Evolutionary conservation across 2,888 invertebrate genomes (phyloP).

Genomic region (Frankliniella fusca): DNA sequence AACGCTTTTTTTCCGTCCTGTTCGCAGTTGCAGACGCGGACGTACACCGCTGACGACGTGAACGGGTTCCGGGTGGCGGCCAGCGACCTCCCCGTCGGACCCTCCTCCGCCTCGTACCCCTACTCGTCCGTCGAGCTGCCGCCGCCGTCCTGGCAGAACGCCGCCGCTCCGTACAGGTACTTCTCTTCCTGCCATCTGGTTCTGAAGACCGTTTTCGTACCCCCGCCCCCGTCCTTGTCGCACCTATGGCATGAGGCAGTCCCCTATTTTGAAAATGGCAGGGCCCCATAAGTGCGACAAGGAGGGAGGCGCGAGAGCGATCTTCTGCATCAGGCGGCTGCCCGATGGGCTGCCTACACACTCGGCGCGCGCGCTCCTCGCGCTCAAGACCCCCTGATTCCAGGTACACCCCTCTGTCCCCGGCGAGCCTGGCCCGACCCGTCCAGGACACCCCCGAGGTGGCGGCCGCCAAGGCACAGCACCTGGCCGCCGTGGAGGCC

Average conservation of each 20-base stretch:
- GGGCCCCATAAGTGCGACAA: too few relatives aligned
- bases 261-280: too few relatives aligned
- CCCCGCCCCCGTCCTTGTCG: too few relatives aligned
- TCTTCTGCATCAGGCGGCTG: constrained; percentile 49
- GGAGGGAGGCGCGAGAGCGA: too few relatives aligned
- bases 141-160: neutral
- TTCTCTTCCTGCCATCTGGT: too few relatives aligned
- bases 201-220: too few relatives aligned
- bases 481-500: constrained; percentile 46
- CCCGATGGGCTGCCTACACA: constrained; percentile 44
- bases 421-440: constrained; percentile 40
- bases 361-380: neutral
- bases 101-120: constrained; percentile 35
- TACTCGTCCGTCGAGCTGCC: neutral
- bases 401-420: neutral
- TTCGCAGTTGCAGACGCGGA: constrained; percentile 44
- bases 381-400: neutral
- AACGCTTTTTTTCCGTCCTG: too few relatives aligned
- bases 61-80: constrained; percentile 51
- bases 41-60: constrained; percentile 48
- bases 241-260: too few relatives aligned
- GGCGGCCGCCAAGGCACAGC: constrained; percentile 47
- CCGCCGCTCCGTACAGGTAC: neutral
- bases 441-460: constrained; percentile 52
- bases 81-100: constrained; percentile 49